Base-by-base conservation (phyloP, 2,888 invertebrate genomes). In the Drosophila paranaensis region DNA sequence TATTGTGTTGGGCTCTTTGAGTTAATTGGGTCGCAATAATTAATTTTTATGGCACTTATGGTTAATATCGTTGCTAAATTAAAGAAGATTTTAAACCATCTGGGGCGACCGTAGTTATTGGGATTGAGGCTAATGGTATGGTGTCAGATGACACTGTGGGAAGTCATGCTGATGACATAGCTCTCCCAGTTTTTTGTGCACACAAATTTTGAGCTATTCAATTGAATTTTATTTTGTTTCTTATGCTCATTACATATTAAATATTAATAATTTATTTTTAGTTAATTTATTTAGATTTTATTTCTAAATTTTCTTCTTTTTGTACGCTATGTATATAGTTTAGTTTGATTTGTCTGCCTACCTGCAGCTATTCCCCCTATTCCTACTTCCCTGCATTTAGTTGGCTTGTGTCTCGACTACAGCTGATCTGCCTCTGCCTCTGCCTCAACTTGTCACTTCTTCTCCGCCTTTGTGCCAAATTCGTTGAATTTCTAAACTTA, bases 401-500 rank as follows among this genome's bases (percentile, higher is more conserved):
- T 33, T 25, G 13, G 6, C 20, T 16, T 43, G 20, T 10, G 20
- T 43, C 25, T 25, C 13, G 13, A 3, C 45, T 45, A 6, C 6
- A 9, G 25, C 8, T 25, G 45, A 46, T 46, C 45, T 46, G 14
- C 6, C 20, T 20, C 20, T 20, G 20, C 20, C 20, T 25, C 8
- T 8, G 2, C 2, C 9, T 27, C 14, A 2, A 30, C 48, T 48
- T 30, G n/a, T 3, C 48, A 10, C 6, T 48, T n/a, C 20, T 30
- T n/a, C 11, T 3, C 16, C 30, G 2, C 13, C 2, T 30, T 48
- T 50, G 11, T 48, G n/a, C 6, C 3, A 11, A 30, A n/a, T 48
- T 30, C 30, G 2, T 10, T 9, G n/a, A 10, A 20, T 57, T 56
- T 60, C 45, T 48, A 48, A 58, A 55, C n/a, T 69, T 50, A 51